Conservation (phyloP, 2,888 invertebrate species). For the Drosophila fulvimacula region DNA sequence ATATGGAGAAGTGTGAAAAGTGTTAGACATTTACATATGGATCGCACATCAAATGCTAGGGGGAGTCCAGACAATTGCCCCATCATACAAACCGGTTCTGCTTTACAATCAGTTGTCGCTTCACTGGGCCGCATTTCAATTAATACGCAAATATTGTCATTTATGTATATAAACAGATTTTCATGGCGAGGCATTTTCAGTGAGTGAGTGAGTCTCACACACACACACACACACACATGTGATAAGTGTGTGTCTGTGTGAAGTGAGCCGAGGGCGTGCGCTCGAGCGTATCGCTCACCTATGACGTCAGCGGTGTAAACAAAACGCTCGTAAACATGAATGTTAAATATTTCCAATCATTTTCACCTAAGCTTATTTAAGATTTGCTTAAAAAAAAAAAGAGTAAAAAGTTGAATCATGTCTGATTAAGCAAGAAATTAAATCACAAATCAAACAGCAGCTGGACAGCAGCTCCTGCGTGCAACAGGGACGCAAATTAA, state of each 20-base stretch:
- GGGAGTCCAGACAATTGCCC: constrained; percentile 8
- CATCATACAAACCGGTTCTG: constrained; percentile 44
- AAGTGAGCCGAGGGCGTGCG: constrained; percentile 40
- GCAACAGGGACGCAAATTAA: constrained; percentile 28
- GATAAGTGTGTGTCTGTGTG: constrained; percentile 5
- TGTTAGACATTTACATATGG: constrained; percentile 1
- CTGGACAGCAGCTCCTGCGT: constrained; percentile 4
- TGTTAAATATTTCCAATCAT: constrained; percentile 31
- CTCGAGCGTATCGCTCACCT: constrained; percentile 28
- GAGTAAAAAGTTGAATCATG: constrained; percentile 28
- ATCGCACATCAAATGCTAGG: background rate
- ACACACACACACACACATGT: constrained; percentile 20
- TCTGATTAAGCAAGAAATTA: constrained; percentile 7
- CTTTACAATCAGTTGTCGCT: constrained; percentile 25
- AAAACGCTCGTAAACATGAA: constrained; percentile 17
- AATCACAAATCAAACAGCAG: constrained; percentile 1
- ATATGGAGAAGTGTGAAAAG: background rate
- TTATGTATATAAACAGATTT: constrained; percentile 62
- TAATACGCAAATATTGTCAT: constrained; percentile 71
- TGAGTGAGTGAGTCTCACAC: constrained; percentile 21
- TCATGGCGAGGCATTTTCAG: constrained; percentile 25
- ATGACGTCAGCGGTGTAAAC: constrained; percentile 46
- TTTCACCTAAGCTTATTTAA: constrained; percentile 5
- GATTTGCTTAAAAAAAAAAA: constrained; percentile 3
- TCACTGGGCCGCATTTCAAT: constrained; percentile 62